A percentile compares a stretch with the other conserved stretches of the same genome.
Conservation (phyloP, 2,888 invertebrate species). For the Craniophora ligustri region DNA sequence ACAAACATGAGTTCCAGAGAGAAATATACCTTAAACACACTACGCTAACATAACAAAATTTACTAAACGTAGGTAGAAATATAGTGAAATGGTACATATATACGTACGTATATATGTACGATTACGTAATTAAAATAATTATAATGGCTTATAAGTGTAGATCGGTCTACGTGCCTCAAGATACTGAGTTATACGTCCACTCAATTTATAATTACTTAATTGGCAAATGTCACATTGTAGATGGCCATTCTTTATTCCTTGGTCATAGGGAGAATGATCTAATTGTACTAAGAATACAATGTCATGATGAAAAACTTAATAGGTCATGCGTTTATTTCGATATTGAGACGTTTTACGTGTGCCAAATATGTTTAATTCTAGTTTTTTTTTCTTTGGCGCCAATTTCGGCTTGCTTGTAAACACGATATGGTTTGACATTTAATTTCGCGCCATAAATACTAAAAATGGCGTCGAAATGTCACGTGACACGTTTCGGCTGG, state of each 20-base stretch:
- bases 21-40: too few species aligned
- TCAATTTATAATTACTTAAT: slow-evolving; percentile 40
- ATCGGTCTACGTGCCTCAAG: slow-evolving; percentile 11
- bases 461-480: slow-evolving; percentile 59
- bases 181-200: slow-evolving; percentile 3
- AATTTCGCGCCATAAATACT: slow-evolving; percentile 60
- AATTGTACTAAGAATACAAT: not conserved
- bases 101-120: too few species aligned
- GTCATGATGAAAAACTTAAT: not conserved
- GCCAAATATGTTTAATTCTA: too few species aligned
- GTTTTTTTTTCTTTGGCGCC: not conserved
- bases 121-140: not conserved
- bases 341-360: too few species aligned
- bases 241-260: slow-evolving; percentile 18
- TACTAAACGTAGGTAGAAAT: too few species aligned
- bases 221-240: slow-evolving; percentile 41
- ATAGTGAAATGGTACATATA: too few species aligned
- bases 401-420: slow-evolving; percentile 8
- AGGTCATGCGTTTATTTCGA: too few species aligned
- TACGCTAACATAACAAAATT: too few species aligned
- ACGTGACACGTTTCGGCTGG: slow-evolving; percentile 64
- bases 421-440: slow-evolving; percentile 41
- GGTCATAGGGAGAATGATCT: not conserved
- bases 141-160: not conserved
- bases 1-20: too few species aligned